These are phyloP conservation scores for Sabatieria punctata DNA, from an alignment of 2,888 invertebrate species.

Conservation along the genomic window DNA sequence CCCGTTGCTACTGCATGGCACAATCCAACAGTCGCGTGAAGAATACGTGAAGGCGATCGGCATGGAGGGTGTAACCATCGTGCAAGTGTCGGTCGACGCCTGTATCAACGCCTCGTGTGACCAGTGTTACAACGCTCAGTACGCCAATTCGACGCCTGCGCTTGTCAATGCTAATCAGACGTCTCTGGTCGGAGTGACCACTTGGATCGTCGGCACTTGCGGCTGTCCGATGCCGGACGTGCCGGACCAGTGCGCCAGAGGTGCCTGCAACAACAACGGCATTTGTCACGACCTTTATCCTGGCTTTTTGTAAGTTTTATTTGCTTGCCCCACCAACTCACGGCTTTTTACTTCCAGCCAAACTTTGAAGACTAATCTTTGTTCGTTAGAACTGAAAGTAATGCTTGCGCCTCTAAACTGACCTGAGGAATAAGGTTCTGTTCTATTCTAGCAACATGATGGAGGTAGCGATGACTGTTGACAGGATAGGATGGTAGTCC, in stretches of 20 bases:
- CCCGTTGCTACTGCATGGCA: slow-evolving; percentile 79
- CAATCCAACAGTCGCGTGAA: slow-evolving; percentile 76
- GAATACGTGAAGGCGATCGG: slow-evolving; percentile 41
- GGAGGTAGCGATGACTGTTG: too few species aligned
- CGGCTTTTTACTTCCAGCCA: too few species aligned
- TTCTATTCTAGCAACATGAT: too few species aligned
- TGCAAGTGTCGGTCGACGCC: slow-evolving; percentile 80
- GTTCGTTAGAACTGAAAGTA: too few species aligned
- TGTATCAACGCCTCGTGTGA: slow-evolving; percentile 29
- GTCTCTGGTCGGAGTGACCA: slow-evolving; percentile 81
- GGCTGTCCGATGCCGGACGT: slow-evolving; percentile 61
- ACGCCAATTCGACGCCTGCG: slow-evolving; percentile 54
- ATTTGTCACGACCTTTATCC: slow-evolving; percentile 78
- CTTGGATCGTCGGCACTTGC: slow-evolving; percentile 39
- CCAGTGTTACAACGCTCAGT: slow-evolving; percentile 59
- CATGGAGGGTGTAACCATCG: slow-evolving; percentile 47
- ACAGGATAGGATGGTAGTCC: too few species aligned
- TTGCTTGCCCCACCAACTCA: too few species aligned
- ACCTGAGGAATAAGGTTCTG: too few species aligned
- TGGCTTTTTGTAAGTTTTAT: slow-evolving; percentile 39
- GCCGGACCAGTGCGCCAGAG: slow-evolving; percentile 68
- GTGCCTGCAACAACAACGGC: slow-evolving; percentile 86
- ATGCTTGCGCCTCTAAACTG: too few species aligned
- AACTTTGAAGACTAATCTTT: too few species aligned
- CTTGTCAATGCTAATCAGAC: slow-evolving; percentile 96